Evolutionary conservation across 2,888 invertebrate genomes (phyloP), one percentile per base, ranked within the genome.

Genomic region (Argyra leucocephala): DNA sequence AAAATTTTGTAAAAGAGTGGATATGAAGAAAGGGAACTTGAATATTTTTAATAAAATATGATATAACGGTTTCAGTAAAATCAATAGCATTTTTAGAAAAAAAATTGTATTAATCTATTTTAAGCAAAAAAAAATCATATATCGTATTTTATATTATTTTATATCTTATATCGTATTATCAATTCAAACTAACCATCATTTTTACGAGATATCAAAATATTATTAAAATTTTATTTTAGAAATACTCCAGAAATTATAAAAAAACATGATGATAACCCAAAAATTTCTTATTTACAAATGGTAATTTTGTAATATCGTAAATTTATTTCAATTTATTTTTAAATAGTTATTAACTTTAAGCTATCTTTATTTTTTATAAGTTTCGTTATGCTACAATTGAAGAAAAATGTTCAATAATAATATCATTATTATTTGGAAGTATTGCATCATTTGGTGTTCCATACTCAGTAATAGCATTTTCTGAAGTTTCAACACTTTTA

Each of bases 401-500:
- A 72, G 85, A 86, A 78, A 69, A 82, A 69, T 59, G 81, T 36
- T 71, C 81, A 61, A 74, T 84, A 18, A 37, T 81, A 21, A 65
- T 81, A 26, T 86, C 83, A 18, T 70, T 84, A 65, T 59, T 86
- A 21, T 76, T 84, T 70, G 83, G 84, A 58, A 75, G 78, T n/a
- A 68, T 84, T 65, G 83, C 82, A 73, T 84, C 85, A 10, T 74
- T 84, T 63, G 83, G 83, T 72, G 83, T 87, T 72, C 87, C 87
- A 0, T 74, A 84, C 57, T 83, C 85, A 60, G 83, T 85, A 59
- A 84, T 87, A 70, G 78, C 86, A 24, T 87, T 87, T 75, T 87
- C 87, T 70, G 84, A 86, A 76, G 84, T 87, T 75, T 84, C 85
- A 1, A 79, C 86, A 22, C 77, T 86, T 37, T 80, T 87, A 70